Evolutionary conservation across 2,113 vertebrate species (phyloP).

Genomic region (Arothron firmamentum): DNA sequence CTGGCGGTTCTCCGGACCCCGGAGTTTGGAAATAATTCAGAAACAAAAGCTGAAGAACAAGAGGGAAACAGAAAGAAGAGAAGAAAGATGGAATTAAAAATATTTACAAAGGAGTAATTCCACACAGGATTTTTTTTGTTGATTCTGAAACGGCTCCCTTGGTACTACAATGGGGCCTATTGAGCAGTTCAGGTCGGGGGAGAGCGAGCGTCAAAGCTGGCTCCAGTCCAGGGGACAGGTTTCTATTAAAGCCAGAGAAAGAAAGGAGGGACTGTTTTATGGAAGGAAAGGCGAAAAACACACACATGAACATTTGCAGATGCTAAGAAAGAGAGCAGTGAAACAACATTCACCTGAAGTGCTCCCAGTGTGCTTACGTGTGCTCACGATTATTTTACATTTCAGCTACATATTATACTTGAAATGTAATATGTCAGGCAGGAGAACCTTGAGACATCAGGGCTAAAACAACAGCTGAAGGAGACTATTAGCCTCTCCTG

Average conservation of each 20-base stretch:
- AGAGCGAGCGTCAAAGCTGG: constrained; percentile 55
- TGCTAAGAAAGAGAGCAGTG: constrained; percentile 1
- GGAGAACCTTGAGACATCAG: not conserved
- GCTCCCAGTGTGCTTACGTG: constrained; percentile 6
- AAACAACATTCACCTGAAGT: no score
- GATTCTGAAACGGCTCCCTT: constrained; percentile 68
- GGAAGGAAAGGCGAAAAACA: constrained; percentile 43
- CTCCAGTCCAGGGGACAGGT: constrained; percentile 55
- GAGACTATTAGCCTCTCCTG: constrained; percentile 1
- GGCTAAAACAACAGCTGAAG: constrained; percentile 6
- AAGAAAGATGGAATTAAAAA: constrained; percentile 35
- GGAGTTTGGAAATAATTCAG: constrained; percentile 61
- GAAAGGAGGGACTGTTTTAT: constrained; percentile 63
- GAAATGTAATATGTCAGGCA: no score
- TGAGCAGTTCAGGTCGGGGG: constrained; percentile 57
- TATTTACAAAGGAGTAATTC: constrained; percentile 80
- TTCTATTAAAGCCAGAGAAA: constrained; percentile 60
- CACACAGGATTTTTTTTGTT: constrained; percentile 69
- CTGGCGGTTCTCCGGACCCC: constrained; percentile 17
- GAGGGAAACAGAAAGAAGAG: not conserved
- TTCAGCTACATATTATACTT: no score
- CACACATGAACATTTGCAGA: constrained; percentile 23
- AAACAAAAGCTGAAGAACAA: constrained; percentile 28
- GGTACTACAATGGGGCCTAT: constrained; percentile 79
- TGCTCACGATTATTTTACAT: no score